These are phyloP conservation scores for Oncorhynchus clarkii DNA, from an alignment of 2,113 vertebrate genomes.

Conservation along the genomic window DNA sequence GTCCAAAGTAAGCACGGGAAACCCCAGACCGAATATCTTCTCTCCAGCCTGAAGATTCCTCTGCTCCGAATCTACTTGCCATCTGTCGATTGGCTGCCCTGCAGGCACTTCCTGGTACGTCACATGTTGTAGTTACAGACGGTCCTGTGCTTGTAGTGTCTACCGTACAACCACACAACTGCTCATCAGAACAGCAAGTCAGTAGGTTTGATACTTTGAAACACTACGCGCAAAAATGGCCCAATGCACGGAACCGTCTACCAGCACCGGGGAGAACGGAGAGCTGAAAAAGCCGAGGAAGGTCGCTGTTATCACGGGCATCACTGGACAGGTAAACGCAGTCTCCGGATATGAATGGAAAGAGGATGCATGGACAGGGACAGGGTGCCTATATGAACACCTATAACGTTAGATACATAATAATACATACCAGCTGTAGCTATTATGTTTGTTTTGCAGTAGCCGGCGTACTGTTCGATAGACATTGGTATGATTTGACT, in stretches of 20 bases:
- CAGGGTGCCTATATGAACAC: not conserved
- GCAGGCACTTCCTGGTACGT: conserved; percentile 43
- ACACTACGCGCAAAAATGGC: conserved; percentile 51
- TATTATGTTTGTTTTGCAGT: not conserved
- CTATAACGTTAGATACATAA: not conserved
- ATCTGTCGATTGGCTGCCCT: conserved; percentile 55
- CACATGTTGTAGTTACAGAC: conserved; percentile 32
- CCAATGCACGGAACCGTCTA: conserved; percentile 22
- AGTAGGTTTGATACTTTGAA: not conserved
- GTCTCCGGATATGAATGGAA: not conserved
- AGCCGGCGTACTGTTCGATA: too few relatives aligned
- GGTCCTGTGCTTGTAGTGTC: conserved; percentile 9
- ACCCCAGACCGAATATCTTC: not conserved
- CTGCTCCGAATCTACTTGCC: not conserved
- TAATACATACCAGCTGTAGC: not conserved
- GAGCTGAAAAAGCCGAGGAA: conserved; percentile 35
- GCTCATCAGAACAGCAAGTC: not conserved
- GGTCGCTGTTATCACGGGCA: conserved; percentile 73
- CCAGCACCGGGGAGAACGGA: conserved; percentile 25
- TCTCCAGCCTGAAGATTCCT: conserved; percentile 1
- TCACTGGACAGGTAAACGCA: conserved; percentile 73
- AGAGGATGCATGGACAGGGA: not conserved
- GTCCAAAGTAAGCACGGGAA: not conserved
- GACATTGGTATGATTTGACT: too few relatives aligned
- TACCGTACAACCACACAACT: not conserved